Conservation (phyloP, 2,797 vertebrate genomes). For the Emydoidea blandingii region DNA sequence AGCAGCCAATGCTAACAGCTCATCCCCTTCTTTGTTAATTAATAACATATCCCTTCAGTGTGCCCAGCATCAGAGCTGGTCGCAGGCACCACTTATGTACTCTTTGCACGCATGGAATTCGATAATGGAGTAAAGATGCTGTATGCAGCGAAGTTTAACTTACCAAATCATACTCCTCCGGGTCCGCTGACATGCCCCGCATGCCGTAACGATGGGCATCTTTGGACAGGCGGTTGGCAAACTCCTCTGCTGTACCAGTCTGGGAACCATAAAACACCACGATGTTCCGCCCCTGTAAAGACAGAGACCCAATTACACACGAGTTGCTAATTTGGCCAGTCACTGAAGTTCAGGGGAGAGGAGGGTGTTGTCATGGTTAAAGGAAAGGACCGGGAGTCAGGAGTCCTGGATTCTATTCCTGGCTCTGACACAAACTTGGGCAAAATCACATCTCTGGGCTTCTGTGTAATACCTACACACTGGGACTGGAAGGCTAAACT, state of each 20-base stretch:
- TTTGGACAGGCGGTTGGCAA: conserved; percentile 95
- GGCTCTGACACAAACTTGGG: background rate
- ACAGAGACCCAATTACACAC: background rate
- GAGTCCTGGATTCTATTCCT: background rate
- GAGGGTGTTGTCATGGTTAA: background rate
- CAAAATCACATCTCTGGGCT: background rate
- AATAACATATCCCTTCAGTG: background rate
- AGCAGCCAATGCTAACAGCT: background rate
- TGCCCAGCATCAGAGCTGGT: background rate
- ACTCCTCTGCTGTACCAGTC: conserved; percentile 97
- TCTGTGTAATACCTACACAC: background rate
- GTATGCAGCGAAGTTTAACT: conserved; percentile 1
- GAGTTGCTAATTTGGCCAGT: background rate
- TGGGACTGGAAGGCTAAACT: background rate
- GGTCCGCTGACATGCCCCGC: conserved; percentile 96
- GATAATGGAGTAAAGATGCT: background rate
- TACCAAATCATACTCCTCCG: conserved; percentile 98
- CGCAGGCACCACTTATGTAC: background rate
- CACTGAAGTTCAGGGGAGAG: background rate
- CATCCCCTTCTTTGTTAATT: background rate
- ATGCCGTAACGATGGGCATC: conserved; percentile 97
- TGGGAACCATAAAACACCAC: conserved; percentile 98
- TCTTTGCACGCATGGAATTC: background rate
- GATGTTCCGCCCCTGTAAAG: conserved; percentile 88
- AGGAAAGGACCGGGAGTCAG: background rate